phyloP scores from a whole-genome alignment of 1,140 invertebrate species.

The Plutomurus gul region DNA sequence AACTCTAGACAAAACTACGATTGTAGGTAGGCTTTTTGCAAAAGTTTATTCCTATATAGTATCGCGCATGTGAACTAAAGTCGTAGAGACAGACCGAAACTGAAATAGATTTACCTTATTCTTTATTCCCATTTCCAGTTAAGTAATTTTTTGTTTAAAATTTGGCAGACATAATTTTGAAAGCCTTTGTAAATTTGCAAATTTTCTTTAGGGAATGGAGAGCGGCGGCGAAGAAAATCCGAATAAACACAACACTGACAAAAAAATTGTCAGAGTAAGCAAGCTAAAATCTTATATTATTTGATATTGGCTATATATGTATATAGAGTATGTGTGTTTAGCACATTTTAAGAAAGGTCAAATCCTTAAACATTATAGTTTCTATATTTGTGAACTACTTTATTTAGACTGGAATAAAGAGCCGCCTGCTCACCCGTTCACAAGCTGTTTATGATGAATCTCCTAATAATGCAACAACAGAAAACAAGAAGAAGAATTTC shows the following conservation, averaged over 20 bases:
- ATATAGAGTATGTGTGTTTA: neutral
- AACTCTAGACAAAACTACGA: too few relatives aligned
- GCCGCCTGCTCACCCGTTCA: constrained; percentile 23
- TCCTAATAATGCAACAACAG: too few relatives aligned
- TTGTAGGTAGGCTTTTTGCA: too few relatives aligned
- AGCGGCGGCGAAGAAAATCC: constrained; percentile 18
- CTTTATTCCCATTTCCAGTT: constrained; percentile 20
- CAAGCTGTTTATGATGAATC: constrained; percentile 14
- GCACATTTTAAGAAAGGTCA: constrained; percentile 15
- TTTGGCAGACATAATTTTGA: neutral
- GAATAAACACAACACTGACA: neutral
- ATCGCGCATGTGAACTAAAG: neutral
- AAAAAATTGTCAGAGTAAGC: constrained; percentile 17
- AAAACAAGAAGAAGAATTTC: constrained; percentile 3
- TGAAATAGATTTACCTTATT: constrained; percentile 24
- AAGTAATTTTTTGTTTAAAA: neutral
- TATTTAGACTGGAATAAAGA: constrained; percentile 5
- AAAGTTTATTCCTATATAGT: constrained; percentile 10
- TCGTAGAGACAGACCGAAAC: constrained; percentile 23
- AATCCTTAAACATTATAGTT: neutral
- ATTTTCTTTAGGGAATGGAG: constrained; percentile 13
- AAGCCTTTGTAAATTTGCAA: neutral
- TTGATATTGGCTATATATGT: neutral
- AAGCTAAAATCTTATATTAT: neutral
- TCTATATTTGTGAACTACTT: neutral